Percentiles rank a stretch among this genome's conserved stretches.
phyloP scores from a whole-genome alignment of 2,888 invertebrate species.

The Ichneumoninae sp. region DNA sequence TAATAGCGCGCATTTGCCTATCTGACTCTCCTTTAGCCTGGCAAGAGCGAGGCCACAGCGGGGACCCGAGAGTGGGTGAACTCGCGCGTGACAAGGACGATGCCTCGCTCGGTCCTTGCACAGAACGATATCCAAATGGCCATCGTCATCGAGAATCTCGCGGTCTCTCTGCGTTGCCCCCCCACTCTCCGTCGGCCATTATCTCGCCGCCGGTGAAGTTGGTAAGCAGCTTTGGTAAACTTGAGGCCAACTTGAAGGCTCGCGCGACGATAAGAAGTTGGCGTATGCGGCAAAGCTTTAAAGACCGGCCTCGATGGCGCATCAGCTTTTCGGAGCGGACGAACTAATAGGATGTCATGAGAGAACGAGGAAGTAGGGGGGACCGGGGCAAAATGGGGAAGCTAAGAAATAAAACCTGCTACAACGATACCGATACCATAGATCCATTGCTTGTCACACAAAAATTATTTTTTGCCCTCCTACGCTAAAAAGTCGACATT shows the following conservation, averaged over 20 bases:
- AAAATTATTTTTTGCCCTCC: no score
- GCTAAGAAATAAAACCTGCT: no score
- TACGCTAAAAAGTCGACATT: no score
- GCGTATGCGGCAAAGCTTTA: not conserved
- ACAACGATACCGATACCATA: no score
- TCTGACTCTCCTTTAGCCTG: conserved; percentile 65
- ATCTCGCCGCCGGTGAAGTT: conserved; percentile 56
- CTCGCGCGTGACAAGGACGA: conserved; percentile 51
- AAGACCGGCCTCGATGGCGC: not conserved
- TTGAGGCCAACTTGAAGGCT: conserved; percentile 30
- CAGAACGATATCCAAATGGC: conserved; percentile 59
- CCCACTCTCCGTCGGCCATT: conserved; percentile 26
- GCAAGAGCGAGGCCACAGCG: conserved; percentile 19
- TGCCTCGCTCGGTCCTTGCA: conserved; percentile 27
- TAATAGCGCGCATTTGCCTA: conserved; percentile 74
- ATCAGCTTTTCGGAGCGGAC: not conserved
- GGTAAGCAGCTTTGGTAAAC: conserved; percentile 49
- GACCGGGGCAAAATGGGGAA: no score
- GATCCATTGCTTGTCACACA: no score
- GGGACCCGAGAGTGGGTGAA: conserved; percentile 21
- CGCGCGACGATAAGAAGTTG: conserved; percentile 21
- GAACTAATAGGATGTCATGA: not conserved
- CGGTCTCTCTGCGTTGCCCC: conserved; percentile 14
- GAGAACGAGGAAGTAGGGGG: not conserved
- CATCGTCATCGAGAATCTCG: conserved; percentile 59